Percentiles rank a stretch among this genome's conserved stretches.
Conservation (phyloP, 2,113 vertebrate species). For the Tichodroma muraria region DNA sequence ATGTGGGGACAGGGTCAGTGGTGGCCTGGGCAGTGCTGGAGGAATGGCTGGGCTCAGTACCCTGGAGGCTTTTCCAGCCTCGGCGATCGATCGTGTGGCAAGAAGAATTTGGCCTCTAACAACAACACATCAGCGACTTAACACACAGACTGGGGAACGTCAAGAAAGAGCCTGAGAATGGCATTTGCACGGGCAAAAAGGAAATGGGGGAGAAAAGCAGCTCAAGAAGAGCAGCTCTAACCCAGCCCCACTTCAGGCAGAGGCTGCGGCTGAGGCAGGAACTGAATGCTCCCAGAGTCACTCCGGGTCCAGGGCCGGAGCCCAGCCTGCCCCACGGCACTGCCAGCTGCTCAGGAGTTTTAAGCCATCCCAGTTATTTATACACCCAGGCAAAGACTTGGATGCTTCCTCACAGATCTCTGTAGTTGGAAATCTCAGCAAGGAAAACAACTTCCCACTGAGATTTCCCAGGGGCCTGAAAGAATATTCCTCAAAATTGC, state of each 20-base stretch:
- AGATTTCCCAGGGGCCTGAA: background rate
- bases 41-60: background rate
- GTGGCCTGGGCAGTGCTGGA: background rate
- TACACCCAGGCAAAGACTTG: background rate
- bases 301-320: rapidly evolving
- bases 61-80: background rate
- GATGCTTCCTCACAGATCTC: background rate
- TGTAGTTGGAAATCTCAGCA: background rate
- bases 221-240: background rate
- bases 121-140: rapidly evolving
- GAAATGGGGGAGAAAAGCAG: background rate
- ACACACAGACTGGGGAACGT: background rate
- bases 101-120: background rate
- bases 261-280: background rate
- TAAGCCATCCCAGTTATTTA: background rate
- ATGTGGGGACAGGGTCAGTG: background rate
- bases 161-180: background rate
- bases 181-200: rapidly evolving
- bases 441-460: background rate
- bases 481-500: background rate
- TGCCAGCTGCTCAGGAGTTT: background rate
- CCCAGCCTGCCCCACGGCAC: background rate
- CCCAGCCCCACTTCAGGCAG: background rate
- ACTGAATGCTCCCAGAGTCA: background rate
- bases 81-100: no score